Evolutionary conservation across 2,888 invertebrate species (phyloP).

Genomic region (Heliconius charithonia): DNA sequence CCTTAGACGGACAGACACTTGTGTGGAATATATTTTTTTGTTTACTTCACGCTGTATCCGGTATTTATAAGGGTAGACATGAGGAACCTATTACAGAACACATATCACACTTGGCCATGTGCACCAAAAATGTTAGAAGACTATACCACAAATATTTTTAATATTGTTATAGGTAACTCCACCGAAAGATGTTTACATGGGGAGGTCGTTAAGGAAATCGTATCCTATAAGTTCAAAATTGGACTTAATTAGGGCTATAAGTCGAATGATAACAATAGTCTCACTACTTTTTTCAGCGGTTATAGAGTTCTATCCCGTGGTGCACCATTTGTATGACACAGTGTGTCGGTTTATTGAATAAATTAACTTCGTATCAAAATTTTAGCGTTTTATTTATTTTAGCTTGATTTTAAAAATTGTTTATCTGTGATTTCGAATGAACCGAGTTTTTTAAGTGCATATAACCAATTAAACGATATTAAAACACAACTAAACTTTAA

Average conservation of each 20-base stretch:
- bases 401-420: too few relatives aligned
- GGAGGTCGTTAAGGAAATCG: conserved; percentile 66
- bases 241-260: conserved; percentile 62
- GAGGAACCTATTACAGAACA: too few relatives aligned
- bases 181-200: conserved; percentile 58
- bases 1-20: too few relatives aligned
- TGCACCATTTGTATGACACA: conserved; percentile 52
- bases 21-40: too few relatives aligned
- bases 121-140: too few relatives aligned
- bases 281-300: conserved; percentile 58
- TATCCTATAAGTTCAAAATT: conserved; percentile 53
- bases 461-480: too few relatives aligned
- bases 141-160: not conserved
- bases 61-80: too few relatives aligned
- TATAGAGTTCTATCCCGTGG: conserved; percentile 67
- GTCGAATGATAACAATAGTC: conserved; percentile 59
- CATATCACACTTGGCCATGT: too few relatives aligned
- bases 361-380: conserved; percentile 41
- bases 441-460: too few relatives aligned
- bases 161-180: conserved; percentile 63
- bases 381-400: not conserved
- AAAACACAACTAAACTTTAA: too few relatives aligned
- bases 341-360: conserved; percentile 54
- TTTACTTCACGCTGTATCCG: too few relatives aligned
- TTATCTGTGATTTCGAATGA: too few relatives aligned